A percentile compares a stretch with the other conserved stretches of the same genome.
phyloP scores from a whole-genome alignment of 64 coral and sea anemone genomes.

The Montipora cactus region DNA sequence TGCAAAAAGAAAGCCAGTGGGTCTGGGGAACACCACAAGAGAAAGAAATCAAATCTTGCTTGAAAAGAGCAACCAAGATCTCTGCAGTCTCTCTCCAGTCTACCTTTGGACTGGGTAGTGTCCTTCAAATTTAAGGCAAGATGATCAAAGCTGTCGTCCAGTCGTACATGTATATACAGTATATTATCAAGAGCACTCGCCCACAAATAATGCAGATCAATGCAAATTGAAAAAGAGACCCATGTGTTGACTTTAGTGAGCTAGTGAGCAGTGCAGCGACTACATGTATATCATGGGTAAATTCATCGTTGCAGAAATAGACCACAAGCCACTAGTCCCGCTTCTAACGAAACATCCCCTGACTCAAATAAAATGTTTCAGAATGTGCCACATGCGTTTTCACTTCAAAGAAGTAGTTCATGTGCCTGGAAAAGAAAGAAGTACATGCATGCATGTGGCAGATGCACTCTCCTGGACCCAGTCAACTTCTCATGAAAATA shows the following conservation, averaged over 20 bases:
- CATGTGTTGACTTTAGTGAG: conserved; percentile 28
- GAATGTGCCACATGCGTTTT: conserved; percentile 44
- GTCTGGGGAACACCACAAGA: not conserved
- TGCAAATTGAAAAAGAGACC: conserved; percentile 53
- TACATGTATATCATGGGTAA: conserved; percentile 17
- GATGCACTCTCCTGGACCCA: too few species aligned
- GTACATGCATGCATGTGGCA: not conserved
- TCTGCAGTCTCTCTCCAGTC: conserved; percentile 11
- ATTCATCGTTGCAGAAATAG: too few species aligned
- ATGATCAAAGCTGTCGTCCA: too few species aligned
- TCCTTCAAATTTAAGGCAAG: too few species aligned
- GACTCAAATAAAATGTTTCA: not conserved
- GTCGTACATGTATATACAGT: too few species aligned
- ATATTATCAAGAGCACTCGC: too few species aligned
- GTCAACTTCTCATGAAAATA: not conserved
- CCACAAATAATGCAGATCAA: not conserved
- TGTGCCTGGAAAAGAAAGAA: conserved; percentile 12
- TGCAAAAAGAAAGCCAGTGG: not conserved
- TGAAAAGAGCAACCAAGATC: conserved; percentile 17
- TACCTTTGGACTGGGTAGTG: not conserved
- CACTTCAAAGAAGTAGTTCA: conserved; percentile 26
- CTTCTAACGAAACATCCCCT: not conserved
- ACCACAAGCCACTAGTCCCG: too few species aligned
- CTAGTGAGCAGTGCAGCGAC: conserved; percentile 40
- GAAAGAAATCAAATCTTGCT: not conserved